Conservation (phyloP, 2,888 invertebrate genomes). For the Parascotia fuliginaria region DNA sequence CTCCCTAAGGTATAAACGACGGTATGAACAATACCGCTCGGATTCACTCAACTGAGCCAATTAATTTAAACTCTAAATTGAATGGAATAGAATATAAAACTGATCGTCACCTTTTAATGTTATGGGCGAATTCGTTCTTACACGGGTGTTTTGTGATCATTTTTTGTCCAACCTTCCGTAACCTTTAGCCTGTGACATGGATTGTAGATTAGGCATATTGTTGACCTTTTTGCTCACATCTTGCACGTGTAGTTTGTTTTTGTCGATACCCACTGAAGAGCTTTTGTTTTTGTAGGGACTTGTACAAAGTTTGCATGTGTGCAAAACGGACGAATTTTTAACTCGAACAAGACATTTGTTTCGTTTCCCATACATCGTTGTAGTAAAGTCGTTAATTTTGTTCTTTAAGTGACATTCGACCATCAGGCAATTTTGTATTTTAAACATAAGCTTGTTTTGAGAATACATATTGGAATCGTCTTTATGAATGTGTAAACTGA, state of each 20-base stretch:
- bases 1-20: slow-evolving; percentile 70
- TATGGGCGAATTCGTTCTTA: slow-evolving; percentile 74
- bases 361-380: slow-evolving; percentile 55
- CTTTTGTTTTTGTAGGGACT: slow-evolving; percentile 71
- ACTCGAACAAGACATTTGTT: slow-evolving; percentile 51
- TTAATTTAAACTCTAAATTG: slow-evolving; percentile 59
- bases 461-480: too few species aligned
- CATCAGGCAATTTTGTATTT: background rate
- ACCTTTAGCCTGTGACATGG: slow-evolving; percentile 85
- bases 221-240: slow-evolving; percentile 82
- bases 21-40: slow-evolving; percentile 74
- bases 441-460: background rate
- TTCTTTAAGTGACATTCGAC: slow-evolving; percentile 4
- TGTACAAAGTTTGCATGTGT: slow-evolving; percentile 76
- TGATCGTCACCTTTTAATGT: slow-evolving; percentile 41
- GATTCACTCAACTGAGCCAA: slow-evolving; percentile 46
- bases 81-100: slow-evolving; percentile 53
- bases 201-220: slow-evolving; percentile 85
- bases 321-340: slow-evolving; percentile 45
- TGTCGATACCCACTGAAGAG: slow-evolving; percentile 60
- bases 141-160: slow-evolving; percentile 68
- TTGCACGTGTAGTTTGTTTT: slow-evolving; percentile 79
- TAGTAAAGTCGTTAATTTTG: slow-evolving; percentile 29
- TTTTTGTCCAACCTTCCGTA: slow-evolving; percentile 83
- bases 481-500: too few species aligned